Conservation (phyloP, 2,888 invertebrate species). For the Tenthredo mesomela region DNA sequence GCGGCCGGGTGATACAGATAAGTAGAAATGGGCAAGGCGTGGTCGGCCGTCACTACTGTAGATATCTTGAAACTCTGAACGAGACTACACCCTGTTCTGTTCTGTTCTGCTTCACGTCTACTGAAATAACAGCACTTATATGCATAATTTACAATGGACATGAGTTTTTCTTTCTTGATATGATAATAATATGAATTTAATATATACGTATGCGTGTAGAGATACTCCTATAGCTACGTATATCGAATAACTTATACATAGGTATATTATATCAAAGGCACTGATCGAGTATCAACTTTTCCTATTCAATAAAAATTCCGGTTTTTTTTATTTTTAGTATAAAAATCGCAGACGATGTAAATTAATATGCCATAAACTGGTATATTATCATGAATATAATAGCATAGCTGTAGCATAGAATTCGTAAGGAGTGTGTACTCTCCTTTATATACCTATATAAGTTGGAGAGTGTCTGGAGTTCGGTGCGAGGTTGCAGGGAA, state of each 20-base stretch:
- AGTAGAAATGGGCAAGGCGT: conserved; percentile 27
- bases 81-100: background rate
- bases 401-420: background rate
- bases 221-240: background rate
- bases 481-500: conserved; percentile 4
- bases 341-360: background rate
- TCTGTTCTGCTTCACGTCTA: background rate
- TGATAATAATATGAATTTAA: background rate
- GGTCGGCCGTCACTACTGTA: background rate
- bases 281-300: background rate
- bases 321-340: background rate
- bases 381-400: background rate
- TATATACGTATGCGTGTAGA: background rate
- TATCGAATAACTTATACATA: too few relatives aligned
- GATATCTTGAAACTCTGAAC: background rate
- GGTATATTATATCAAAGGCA: background rate
- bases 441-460: background rate
- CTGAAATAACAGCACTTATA: background rate
- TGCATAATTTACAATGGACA: background rate
- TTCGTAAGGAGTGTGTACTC: conserved; percentile 14
- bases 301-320: too few relatives aligned
- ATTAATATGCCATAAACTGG: background rate
- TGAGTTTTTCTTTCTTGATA: background rate
- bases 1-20: background rate
- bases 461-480: conserved; percentile 30